Evolutionary conservation across 1,140 invertebrate genomes (phyloP).

Genomic region (Drosophila prosaltans): DNA sequence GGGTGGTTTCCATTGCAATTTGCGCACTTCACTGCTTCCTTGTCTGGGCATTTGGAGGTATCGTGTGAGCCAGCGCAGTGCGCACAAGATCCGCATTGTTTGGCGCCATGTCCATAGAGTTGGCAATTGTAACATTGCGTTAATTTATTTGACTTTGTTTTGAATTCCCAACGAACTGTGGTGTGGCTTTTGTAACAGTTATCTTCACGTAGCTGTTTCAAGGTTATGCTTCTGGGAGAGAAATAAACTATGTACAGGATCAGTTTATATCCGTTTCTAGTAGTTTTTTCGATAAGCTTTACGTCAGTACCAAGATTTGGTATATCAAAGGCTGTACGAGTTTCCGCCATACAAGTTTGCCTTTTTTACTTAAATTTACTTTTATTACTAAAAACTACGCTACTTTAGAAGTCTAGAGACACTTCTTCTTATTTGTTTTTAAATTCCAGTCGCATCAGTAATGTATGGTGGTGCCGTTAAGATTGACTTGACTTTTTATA

Average conservation of each 20-base stretch:
- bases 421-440: too few relatives aligned
- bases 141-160: neutral
- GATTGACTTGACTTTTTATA: too few relatives aligned
- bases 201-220: conserved; percentile 5
- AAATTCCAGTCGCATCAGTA: too few relatives aligned
- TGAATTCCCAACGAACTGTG: neutral
- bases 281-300: conserved; percentile 12
- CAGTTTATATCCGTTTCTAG: conserved; percentile 4
- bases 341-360: too few relatives aligned
- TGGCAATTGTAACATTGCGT: conserved; percentile 1
- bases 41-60: conserved; percentile 1
- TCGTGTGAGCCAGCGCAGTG: conserved; percentile 8
- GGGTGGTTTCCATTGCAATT: conserved; percentile 5
- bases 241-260: conserved; percentile 15
- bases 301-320: neutral
- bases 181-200: conserved; percentile 2
- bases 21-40: neutral
- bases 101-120: neutral
- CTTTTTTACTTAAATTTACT: too few relatives aligned
- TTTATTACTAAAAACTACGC: too few relatives aligned
- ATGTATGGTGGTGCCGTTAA: too few relatives aligned
- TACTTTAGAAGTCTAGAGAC: too few relatives aligned
- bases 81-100: neutral
- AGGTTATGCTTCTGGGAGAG: conserved; percentile 3
- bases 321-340: too few relatives aligned